Evolutionary conservation across 2,113 vertebrate genomes (phyloP).

Genomic region (Solenodon paradoxus): DNA sequence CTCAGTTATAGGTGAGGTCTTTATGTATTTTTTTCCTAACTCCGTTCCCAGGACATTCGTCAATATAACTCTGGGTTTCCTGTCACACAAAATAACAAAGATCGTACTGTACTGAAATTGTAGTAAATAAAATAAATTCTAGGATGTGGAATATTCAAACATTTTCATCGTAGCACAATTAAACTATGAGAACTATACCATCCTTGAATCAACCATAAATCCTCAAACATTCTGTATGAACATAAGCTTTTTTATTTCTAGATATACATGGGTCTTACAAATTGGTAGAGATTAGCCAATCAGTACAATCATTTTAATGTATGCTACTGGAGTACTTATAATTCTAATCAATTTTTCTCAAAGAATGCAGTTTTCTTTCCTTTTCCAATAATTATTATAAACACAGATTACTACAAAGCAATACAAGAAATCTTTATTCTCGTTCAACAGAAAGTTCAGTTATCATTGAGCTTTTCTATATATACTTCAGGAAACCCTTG

Average conservation of each 20-base stretch:
- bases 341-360: constrained; percentile 35
- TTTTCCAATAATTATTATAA: constrained; percentile 20
- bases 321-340: neutral
- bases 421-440: constrained; percentile 30
- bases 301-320: neutral
- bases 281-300: neutral
- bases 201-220: constrained; percentile 11
- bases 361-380: neutral
- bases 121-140: constrained; percentile 29
- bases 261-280: neutral
- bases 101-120: constrained; percentile 72
- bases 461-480: neutral
- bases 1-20: constrained; percentile 75
- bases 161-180: constrained; percentile 37
- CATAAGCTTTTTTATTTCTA: constrained; percentile 17
- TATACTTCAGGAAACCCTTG: neutral
- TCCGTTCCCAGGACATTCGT: constrained; percentile 85
- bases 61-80: constrained; percentile 88
- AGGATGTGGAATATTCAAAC: constrained; percentile 55
- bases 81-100: constrained; percentile 81
- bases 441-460: constrained; percentile 34
- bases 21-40: constrained; percentile 86
- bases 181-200: neutral
- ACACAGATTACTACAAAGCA: constrained; percentile 27
- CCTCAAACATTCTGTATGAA: constrained; percentile 12